Evolutionary conservation across 1,140 invertebrate genomes (phyloP), one percentile per base, ranked within the genome.

Genomic region (Cataglyphis hispanica): DNA sequence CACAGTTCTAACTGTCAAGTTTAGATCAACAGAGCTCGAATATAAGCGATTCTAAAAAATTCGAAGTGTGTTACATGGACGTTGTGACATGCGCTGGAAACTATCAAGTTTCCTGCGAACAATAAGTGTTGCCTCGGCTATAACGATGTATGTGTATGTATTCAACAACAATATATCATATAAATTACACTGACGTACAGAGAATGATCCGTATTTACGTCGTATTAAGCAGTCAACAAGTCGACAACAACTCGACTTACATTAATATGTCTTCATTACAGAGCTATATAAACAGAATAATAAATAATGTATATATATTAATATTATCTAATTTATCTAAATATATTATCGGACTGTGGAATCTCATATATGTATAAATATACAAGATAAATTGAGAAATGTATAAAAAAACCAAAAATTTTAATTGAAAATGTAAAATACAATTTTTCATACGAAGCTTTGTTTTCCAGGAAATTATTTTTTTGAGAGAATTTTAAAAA

Each of bases 131-230:
- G 16, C 10, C n/a, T 67, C 22, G 11, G 37, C 64, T 58, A 11
- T 80, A 58, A 53, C 2, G 34, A 50, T 56, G 6, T 34, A 56
- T 72, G 50, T 56, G 6, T 34, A 56, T 72, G 50, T 76, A 34
- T 67, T 58, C n/a, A 69, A 53, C 46, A 80, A 69, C 34, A 40
- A 31, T 69, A 31, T 69, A 25, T 50, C 16, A 34, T 67, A 67
- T 69, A 80, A 80, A 69, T 80, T 56, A 56, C 31, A 25, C 22
- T 16, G 63, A 80, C 11, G 16, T 25, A 78, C 3, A 37, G 13
- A 60, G 40, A 37, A 1, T 34, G 70, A 69, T 78, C 50, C 81
- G 25, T 87, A 76, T 64, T 88, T 81, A 88, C 87, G 56, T 8
- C 4, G 69, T 56, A 56, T 58, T 77, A 78, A 75, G 50, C 37